Base-by-base conservation (phyloP, 2,113 vertebrate genomes). In the Oryctolagus cuniculus region DNA sequence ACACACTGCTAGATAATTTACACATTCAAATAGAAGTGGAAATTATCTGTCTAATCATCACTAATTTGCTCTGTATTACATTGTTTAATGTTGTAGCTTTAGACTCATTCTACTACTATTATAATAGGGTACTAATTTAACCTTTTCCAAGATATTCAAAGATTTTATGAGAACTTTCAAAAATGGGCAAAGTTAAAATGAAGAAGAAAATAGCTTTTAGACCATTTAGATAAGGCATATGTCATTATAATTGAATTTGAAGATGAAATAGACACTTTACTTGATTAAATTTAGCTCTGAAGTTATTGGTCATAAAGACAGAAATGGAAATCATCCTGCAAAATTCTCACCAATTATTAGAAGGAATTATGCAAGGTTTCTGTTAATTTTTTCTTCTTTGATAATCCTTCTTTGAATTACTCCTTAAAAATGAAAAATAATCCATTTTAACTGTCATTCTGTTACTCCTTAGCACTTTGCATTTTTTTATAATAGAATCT, bases 211-310 rank as follows among this genome's bases (percentile, higher is more conserved):
- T 93, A 85, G 49, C 69, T 95, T 89, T 53, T 67, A 90, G 85
- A 90, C 38, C 55, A 93, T 75, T 93, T 92, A 73, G 49, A 96
- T 84, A 69, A 86, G 79, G 63, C 82, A 91, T 69, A 89, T 95
- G 86, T 90, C 94, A 96, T 81, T 89, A 82, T 96, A 96, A 96
- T 86, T 93, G 80, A 87, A 88, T 74, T 78, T 55, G 82, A n/a
- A 58, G 64, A 94, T 95, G 84, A 96, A 96, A 95, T 92, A 96
- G 80, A 84, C 67, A 82, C 29, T 87, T 89, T 67, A 72, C 67
- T 93, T 85, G 64, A 88, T 88, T 88, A 96, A 94, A 93, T 90
- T 96, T 90, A 94, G 73, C 49, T 93, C 90, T 92, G 81, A 69
- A 90, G 70, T 84, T 85, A 85, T 53, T 94, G n/a, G 73, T 44